Evolutionary conservation across 2,113 vertebrate species (phyloP), one percentile per base, ranked within the genome.

Genomic region (Dipodomys ordii): DNA sequence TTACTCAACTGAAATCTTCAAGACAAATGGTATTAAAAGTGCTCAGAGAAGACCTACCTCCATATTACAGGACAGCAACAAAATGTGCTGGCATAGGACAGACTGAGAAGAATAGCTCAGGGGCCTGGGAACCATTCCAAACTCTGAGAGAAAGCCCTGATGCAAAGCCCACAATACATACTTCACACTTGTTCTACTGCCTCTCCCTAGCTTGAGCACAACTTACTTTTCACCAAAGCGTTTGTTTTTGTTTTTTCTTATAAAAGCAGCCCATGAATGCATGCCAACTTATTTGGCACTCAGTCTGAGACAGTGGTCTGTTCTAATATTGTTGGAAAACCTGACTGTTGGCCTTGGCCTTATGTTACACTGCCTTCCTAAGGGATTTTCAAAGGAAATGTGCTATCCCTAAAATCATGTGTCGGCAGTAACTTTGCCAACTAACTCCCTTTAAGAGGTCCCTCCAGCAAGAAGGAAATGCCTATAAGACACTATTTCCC

Each of bases 141-240:
- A 25, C 62, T 2, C 62, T 64, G 19, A 64, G 60, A 19, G 62
- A 20, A 64, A 22, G 23, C 62, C 62, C 62, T 64, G 62, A 64
- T 57, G 15, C 12, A 57, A 77, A 72, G 46, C 18, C 22, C 49
- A 8, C 30, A 46, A 8, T 0, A 1, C 25, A 19, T 0, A 0
- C 53, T 57, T 57, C 1, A 22, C 39, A 65, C 19, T 44, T 88
- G 65, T 90, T 71, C 53, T 53, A 67, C 2, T 53, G 86, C 71
- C 32, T 22, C 32, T 49, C 16, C 8, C 30, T 4, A 28, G 30
- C 28, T 53, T 72, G 3, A 83, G 76, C 19, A 27, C 18, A 76
- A 77, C 74, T 76, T 74, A 60, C 19, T 64, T 95, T 90, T 80
- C 89, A 90, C 22, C 27, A 73, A 1, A 88, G 46, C 18, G 30